Evolutionary conservation across 2,113 vertebrate species (phyloP), one percentile per base, ranked within the genome.

Genomic region (Pteropus alecto): DNA sequence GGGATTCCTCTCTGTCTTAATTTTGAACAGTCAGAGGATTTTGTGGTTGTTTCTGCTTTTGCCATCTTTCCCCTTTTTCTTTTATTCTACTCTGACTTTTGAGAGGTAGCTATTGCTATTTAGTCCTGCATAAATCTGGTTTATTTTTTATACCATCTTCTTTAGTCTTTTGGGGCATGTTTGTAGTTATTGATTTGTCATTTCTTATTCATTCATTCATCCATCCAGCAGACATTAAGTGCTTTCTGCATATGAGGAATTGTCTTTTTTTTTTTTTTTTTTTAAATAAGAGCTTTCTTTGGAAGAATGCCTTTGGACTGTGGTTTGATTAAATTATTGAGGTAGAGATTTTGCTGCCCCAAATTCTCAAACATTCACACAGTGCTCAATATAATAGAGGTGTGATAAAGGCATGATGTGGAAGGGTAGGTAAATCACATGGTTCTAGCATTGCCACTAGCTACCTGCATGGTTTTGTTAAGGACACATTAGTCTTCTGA

Each of bases 71-170:
- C 7, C 33, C 12, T 82, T 48, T 81, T 21, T 54, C 51, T 88
- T 85, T 58, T 74, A 15, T 78, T 81, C 35, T 94, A 1, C 15
- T 81, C 60, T 81, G 71, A 81, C 43, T 56, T 85, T 89, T 77
- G 46, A 83, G 89, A 96, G 91, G 41, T 15, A 96, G 19, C 81
- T 90, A 7, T 74, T n/a, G 56, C 54, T 93, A 43, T 24, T 90
- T n/a, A 78, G 70, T 68, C 61, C 33, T 81, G 76, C 77, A 78
- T 58, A 73, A 61, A 78, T 73, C 30, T 18, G 4, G 35, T 43
- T n/a, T 48, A 33, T 86, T 88, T 95, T 85, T 43, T 79, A 16
- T 67, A 26, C 33, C 13, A 2, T 88, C 48, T 92, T 92, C 15
- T 41, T 96, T 91, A 77, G 79, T 51, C 58, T 87, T 48, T 48